Base-by-base conservation (phyloP, 1,140 invertebrate species). In the Neuroterus valhalla region DNA sequence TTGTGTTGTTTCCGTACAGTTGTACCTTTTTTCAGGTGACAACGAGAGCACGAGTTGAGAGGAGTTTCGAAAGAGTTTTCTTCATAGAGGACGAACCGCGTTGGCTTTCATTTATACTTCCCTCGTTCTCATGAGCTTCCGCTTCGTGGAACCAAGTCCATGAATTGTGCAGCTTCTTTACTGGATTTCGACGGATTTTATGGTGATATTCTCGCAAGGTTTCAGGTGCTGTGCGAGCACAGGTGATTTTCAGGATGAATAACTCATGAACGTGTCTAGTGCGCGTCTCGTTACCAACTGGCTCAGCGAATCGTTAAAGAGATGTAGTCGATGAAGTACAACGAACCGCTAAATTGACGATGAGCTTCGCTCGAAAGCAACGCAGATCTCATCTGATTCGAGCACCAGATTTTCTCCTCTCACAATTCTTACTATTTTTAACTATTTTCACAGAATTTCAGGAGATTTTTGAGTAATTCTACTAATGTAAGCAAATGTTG, bases 131-230 rank as follows among this genome's bases (percentile, higher is more conserved):
- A 42, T 50, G 17, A 43, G 14, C 45, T 71, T 75, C 70, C 21
- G n/a, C 12, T 38, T 5, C 17, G 50, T 26, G 23, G 44, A 44
- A 38, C 17, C 19, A 10, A 44, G 31, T 73, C 68, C 76, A 79
- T 83, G 80, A 83, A 81, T 83, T 82, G 55, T 74, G 81, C 76
- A 81, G 72, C 71, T 73, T 79, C 78, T 81, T 81, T 67, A 71
- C 52, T 42, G 74, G 79, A 85, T 84, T 86, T 84, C 74, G 74
- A 74, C 75, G 81, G 80, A 82, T 84, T 81, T 86, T 78, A 78
- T 80, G 78, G 77, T 81, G 78, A 82, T 82, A 72, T 70, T 44
- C 67, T 45, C n/a, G 23, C 17, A 55, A 38, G 52, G 45, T 79
- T 80, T 79, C 74, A 69, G 66, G 68, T 72, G 71, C 21, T 43